Percentiles rank a stretch among this genome's conserved stretches.
These are phyloP conservation scores for Stenolophus ochropezus DNA, from an alignment of 2,888 invertebrate species.

Conservation along the genomic window DNA sequence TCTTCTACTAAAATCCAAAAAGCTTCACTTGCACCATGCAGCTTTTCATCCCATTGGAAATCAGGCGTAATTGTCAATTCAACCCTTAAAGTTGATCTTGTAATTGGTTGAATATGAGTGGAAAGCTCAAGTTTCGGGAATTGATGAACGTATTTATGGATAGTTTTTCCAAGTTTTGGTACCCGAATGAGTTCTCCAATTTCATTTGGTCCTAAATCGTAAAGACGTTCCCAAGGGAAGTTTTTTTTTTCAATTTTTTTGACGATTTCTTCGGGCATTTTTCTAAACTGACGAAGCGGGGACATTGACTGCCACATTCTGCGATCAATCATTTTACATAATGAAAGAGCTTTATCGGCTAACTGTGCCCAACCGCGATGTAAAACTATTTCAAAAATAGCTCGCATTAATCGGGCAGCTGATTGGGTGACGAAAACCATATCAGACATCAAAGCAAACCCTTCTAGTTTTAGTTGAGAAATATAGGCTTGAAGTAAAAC, in stretches of 20 bases:
- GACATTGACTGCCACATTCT: constrained; percentile 99
- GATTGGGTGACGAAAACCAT: constrained; percentile 99
- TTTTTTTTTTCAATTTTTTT: constrained; percentile 99
- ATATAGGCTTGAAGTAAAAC: constrained; percentile 98
- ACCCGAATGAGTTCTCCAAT: constrained; percentile 95
- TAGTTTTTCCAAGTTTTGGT: constrained; percentile 94
- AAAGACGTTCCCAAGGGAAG: constrained; percentile 94
- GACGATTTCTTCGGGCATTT: constrained; percentile 97
- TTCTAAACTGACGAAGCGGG: constrained; percentile 96
- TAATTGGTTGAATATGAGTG: constrained; percentile 98
- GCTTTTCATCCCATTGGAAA: constrained; percentile 99
- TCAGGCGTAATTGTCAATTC: constrained; percentile 98
- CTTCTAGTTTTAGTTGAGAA: constrained; percentile 97
- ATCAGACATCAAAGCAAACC: constrained; percentile 98
- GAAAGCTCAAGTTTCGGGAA: constrained; percentile 97
- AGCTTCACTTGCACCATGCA: constrained; percentile 87
- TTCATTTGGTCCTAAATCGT: constrained; percentile 97
- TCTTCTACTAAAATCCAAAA: constrained; percentile 93
- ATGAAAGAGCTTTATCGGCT: constrained; percentile 94
- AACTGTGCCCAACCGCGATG: constrained; percentile 96
- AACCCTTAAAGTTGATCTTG: constrained; percentile 92
- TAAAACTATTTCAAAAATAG: constrained; percentile 97
- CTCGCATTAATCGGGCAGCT: constrained; percentile 94
- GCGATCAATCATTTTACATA: constrained; percentile 99
- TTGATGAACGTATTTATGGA: constrained; percentile 97